These are phyloP conservation scores for Cotesia congregata DNA, from an alignment of 2,888 invertebrate species.

Conservation along the genomic window DNA sequence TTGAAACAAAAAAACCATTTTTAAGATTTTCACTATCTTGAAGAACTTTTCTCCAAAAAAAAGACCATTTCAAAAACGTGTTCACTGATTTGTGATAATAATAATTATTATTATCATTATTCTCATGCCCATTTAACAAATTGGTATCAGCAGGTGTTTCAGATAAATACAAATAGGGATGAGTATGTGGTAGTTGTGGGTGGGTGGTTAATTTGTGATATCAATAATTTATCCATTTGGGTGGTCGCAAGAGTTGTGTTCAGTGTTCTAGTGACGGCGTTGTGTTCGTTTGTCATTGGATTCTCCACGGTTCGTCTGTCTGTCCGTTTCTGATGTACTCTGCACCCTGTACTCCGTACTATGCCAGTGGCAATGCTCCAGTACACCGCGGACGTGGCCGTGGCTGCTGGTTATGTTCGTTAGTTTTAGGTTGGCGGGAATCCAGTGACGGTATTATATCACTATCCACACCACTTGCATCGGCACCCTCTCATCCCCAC, in stretches of 20 bases:
- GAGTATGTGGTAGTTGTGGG: too few species aligned
- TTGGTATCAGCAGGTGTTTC: too few species aligned
- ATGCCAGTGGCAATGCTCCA: constrained; percentile 3
- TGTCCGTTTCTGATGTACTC: constrained; percentile 20
- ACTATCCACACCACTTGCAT: constrained; percentile 2
- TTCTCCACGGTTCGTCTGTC: constrained; percentile 58
- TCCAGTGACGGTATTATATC: background rate
- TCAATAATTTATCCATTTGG: constrained; percentile 55
- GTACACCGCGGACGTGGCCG: background rate
- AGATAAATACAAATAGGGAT: too few species aligned
- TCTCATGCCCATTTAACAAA: too few species aligned
- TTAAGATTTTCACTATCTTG: too few species aligned
- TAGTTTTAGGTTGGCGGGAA: background rate
- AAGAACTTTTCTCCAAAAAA: too few species aligned
- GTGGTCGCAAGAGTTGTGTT: constrained; percentile 40
- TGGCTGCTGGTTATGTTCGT: background rate
- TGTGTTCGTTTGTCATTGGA: constrained; percentile 66
- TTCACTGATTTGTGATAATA: too few species aligned
- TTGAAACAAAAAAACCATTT: too few species aligned
- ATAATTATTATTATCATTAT: too few species aligned
- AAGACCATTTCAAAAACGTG: too few species aligned
- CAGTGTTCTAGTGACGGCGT: constrained; percentile 57
- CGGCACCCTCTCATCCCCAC: background rate
- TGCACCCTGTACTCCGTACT: background rate
- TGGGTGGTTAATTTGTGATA: constrained; percentile 58